phyloP scores from a whole-genome alignment of 2,113 vertebrate species.

The Spilogale gracilis region DNA sequence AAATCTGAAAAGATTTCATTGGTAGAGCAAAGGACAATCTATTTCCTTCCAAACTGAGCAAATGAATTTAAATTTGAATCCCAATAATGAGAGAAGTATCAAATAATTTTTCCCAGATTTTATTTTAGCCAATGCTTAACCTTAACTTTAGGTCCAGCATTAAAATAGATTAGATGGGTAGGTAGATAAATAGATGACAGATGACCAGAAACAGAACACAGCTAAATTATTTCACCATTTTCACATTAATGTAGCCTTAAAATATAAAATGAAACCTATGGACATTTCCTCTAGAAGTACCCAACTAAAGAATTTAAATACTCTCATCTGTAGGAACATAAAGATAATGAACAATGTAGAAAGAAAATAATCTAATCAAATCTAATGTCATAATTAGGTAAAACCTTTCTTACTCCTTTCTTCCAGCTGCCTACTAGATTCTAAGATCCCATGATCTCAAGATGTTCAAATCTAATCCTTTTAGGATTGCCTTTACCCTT shows the following conservation, averaged over 20 bases:
- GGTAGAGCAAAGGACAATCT: neutral
- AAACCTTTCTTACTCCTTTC: neutral
- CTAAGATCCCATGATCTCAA: neutral
- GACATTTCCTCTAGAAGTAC: neutral
- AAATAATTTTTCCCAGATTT: constrained; percentile 22
- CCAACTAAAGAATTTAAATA: constrained; percentile 47
- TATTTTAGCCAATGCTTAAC: neutral
- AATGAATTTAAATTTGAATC: constrained; percentile 28
- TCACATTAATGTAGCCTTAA: neutral
- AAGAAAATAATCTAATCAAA: constrained; percentile 25
- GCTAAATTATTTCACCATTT: neutral
- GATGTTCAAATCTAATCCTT: neutral
- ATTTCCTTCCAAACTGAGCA: neutral
- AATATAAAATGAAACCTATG: constrained; percentile 32
- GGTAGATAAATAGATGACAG: neutral
- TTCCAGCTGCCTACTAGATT: neutral
- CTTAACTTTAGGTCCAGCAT: neutral
- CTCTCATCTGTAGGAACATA: neutral
- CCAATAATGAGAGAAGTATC: neutral
- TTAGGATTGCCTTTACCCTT: neutral
- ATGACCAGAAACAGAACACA: constrained; percentile 16
- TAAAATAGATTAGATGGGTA: neutral
- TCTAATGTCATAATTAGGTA: neutral
- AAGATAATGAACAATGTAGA: constrained; percentile 17
- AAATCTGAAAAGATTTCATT: neutral